Base-by-base conservation (phyloP, 2,113 vertebrate species). In the Etheostoma cragini region DNA sequence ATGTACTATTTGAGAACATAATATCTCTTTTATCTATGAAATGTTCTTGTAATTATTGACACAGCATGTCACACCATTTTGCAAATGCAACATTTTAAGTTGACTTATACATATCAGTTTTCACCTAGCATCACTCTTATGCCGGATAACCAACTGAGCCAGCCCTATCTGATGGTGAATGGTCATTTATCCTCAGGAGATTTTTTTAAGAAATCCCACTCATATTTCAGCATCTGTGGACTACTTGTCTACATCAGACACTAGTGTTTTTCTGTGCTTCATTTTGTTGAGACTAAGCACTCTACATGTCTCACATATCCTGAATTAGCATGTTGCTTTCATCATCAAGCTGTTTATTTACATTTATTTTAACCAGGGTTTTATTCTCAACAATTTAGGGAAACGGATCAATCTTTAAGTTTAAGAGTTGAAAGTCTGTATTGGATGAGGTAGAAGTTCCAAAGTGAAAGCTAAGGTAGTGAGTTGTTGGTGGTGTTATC, bases 261-360 rank as follows among this genome's bases (percentile, higher is more conserved):
- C 47, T 53, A 19, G 24, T 47, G 56, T 22, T 60, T 16, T 10
- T 22, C 30, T 47, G 35, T 73, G 26, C 19, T 54, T 80, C 7
- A 66, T 46, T 72, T 53, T 61, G 24, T 74, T 21, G 68, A 60
- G 45, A 6, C 69, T 8, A 8, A 53, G 22, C n/a, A 5, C 22
- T 60, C 6, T 62, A 46, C 33, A 60, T 54, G 10, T 53, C n/a
- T 67, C 33, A 30, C 4, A 16, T 42, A 24, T 63, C 49, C 52
- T 45, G 15, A 60, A 26, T 57, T 71, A 76, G 17, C 73, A 70
- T 52, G 47, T 47, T 57, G 52, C 35, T 54, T 69, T 47, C 22
- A 65, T 62, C 21, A 10, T 67, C 33, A 54, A 17, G 30, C 24
- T 13, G 50, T 62, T 64, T 46, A 69, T 67, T 69, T 13, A 30